Evolutionary conservation across 2,888 invertebrate genomes (phyloP).

Genomic region (Spisula solida): DNA sequence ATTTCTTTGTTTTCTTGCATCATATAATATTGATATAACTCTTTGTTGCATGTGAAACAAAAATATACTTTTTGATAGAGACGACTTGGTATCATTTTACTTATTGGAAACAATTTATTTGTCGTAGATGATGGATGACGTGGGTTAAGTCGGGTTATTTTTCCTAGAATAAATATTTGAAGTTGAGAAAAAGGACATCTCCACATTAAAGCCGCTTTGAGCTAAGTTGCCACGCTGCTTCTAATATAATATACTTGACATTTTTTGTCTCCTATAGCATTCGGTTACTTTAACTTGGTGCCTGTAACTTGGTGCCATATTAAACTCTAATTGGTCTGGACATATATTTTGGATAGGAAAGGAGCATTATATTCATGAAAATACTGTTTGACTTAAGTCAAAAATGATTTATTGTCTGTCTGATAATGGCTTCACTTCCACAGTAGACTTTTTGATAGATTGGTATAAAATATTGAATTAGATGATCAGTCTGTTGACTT

Average conservation of each 20-base stretch:
- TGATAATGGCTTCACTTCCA: not conserved
- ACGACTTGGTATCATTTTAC: not conserved
- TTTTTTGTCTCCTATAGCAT: not conserved
- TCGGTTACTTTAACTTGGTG: not conserved
- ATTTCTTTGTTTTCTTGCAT: not conserved
- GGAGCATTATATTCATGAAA: not conserved
- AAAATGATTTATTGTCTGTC: not conserved
- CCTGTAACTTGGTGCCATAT: not conserved
- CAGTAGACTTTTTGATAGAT: not conserved
- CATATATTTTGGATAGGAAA: not conserved
- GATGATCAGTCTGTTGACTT: not conserved
- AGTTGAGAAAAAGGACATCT: not conserved
- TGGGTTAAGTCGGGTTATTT: not conserved
- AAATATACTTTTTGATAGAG: not conserved
- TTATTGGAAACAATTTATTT: not conserved
- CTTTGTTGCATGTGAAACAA: conserved; percentile 11
- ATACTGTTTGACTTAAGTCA: not conserved
- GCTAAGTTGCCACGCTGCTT: not conserved
- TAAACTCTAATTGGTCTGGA: not conserved
- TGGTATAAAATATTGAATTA: conserved; percentile 4
- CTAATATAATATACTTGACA: no score
- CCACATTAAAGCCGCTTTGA: not conserved
- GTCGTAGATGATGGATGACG: not conserved
- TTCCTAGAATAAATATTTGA: not conserved
- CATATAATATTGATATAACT: not conserved